These are phyloP conservation scores for Scortum barcoo DNA, from an alignment of 2,113 vertebrate species.

Conservation along the genomic window DNA sequence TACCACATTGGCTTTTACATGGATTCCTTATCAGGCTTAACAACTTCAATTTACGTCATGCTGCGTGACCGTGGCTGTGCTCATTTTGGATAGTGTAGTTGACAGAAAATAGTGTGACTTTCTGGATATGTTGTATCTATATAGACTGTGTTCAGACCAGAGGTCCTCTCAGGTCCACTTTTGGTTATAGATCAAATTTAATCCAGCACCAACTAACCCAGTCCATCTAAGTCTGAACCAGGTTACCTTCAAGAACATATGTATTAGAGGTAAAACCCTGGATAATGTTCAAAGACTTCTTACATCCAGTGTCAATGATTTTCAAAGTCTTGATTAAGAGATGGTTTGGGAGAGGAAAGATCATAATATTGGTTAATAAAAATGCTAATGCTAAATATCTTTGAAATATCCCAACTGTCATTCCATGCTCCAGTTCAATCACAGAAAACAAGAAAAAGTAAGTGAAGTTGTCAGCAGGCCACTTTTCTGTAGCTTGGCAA, in stretches of 20 bases:
- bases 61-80: constrained; percentile 14
- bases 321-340: not conserved
- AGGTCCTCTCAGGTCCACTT: not conserved
- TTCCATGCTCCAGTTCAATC: not conserved
- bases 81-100: not conserved
- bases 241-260: not conserved
- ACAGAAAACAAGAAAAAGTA: not conserved
- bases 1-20: constrained; percentile 54
- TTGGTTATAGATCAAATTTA: not conserved
- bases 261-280: not conserved
- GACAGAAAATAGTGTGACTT: not conserved
- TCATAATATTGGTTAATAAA: not conserved
- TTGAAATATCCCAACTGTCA: not conserved
- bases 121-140: not conserved
- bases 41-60: constrained; percentile 57
- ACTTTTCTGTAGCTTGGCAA: too few relatives aligned
- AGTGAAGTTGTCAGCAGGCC: too few relatives aligned
- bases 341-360: not conserved
- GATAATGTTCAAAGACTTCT: not conserved
- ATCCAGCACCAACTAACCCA: too few relatives aligned
- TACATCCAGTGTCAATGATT: not conserved
- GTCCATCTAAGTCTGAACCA: too few relatives aligned
- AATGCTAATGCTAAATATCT: not conserved
- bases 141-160: not conserved
- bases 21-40: constrained; percentile 59